Evolutionary conservation across 2,797 vertebrate genomes (phyloP).

Genomic region (Fistularia tabacaria): DNA sequence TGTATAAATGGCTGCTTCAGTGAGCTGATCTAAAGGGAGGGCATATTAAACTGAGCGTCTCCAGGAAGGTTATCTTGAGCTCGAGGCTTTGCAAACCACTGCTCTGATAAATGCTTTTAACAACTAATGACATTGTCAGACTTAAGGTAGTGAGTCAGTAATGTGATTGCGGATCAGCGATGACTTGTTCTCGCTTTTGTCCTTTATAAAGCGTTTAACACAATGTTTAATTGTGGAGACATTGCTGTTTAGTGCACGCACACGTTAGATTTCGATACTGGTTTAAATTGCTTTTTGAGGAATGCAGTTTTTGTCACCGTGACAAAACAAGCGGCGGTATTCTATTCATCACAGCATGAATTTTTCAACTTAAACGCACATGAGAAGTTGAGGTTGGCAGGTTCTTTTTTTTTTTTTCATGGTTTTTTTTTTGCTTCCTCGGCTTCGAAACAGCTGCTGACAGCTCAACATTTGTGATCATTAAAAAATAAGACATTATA

Average conservation of each 20-base stretch:
- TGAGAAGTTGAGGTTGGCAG: not conserved
- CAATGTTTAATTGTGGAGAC: conserved; percentile 1
- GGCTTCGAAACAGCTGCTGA: not conserved
- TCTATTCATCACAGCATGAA: not conserved
- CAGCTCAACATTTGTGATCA: conserved; percentile 1
- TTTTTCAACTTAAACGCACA: not conserved
- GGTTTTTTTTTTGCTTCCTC: not conserved
- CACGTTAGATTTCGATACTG: no score
- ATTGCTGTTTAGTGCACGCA: no score
- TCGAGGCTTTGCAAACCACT: conserved; percentile 19
- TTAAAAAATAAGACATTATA: not conserved
- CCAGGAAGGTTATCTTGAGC: conserved; percentile 37
- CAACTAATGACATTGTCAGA: conserved; percentile 59
- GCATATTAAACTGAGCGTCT: conserved; percentile 17
- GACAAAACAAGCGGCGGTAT: not conserved
- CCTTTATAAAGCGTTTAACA: not conserved
- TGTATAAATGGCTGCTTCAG: no score
- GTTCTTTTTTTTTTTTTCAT: not conserved
- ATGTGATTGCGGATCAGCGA: conserved; percentile 26
- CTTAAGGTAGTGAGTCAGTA: conserved; percentile 36
- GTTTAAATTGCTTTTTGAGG: not conserved
- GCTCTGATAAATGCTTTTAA: conserved; percentile 48
- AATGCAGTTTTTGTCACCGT: not conserved
- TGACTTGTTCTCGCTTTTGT: conserved; percentile 25
- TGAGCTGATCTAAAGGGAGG: no score